phyloP scores from a whole-genome alignment of 2,888 invertebrate species.

The Plagiodera versicolora region DNA sequence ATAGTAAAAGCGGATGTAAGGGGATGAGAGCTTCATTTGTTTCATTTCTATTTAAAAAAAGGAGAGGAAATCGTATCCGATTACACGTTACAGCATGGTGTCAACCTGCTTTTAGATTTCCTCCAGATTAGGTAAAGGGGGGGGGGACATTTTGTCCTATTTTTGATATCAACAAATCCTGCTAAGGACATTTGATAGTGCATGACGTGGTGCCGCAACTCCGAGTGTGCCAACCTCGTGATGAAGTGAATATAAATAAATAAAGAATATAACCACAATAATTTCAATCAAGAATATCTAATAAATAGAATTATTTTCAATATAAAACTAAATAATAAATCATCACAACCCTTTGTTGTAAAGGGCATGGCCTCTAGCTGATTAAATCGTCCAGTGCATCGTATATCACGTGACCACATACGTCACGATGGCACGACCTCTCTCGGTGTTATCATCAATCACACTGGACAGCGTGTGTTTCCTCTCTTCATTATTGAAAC shows the following conservation, averaged over 20 bases:
- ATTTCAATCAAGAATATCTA: no score
- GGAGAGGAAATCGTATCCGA: constrained; percentile 16
- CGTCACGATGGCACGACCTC: constrained; percentile 41
- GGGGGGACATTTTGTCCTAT: no score
- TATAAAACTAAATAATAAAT: no score
- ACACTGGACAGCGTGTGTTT: constrained; percentile 12
- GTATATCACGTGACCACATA: constrained; percentile 53
- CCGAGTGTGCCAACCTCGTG: no score
- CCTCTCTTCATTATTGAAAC: not conserved
- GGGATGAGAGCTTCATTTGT: constrained; percentile 12
- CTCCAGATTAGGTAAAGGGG: constrained; percentile 2
- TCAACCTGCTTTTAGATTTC: constrained; percentile 18
- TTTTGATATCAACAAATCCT: no score
- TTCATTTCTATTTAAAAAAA: constrained; percentile 11
- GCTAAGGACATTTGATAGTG: no score
- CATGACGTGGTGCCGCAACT: no score
- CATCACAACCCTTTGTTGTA: no score
- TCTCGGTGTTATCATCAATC: constrained; percentile 50
- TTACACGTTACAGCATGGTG: constrained; percentile 10
- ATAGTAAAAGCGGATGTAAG: constrained; percentile 16
- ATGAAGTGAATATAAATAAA: no score
- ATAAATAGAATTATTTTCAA: no score
- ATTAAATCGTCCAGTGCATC: constrained; percentile 51
- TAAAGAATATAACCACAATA: no score
- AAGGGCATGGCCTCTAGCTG: constrained; percentile 24